Evolutionary conservation across 2,797 vertebrate species (phyloP), one percentile per base, ranked within the genome.

Genomic region (Margarornis squamiger): DNA sequence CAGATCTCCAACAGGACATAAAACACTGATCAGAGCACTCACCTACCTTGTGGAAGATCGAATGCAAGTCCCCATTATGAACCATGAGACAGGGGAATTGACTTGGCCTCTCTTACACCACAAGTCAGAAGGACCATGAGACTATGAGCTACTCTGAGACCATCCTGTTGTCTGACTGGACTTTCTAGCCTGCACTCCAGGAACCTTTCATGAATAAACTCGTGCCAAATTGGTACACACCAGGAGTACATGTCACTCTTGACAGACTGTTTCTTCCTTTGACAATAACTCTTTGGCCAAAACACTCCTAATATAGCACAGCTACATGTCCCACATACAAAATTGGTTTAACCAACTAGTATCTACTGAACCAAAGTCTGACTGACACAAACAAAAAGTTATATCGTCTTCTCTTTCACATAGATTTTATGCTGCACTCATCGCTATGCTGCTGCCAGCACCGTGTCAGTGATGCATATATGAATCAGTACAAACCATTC

Each of bases 401-500:
- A 86, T 63, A 92, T 78, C 67, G 67, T 88, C 71, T 87, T 86
- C 80, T 95, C 55, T 85, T 91, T 91, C 81, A 82, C 90, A 92
- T 87, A 90, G 94, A 91, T 96, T 96, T 95, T 94, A 88, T 94
- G 95, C 94, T 96, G 88, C 93, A 93, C 83, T 97, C 94, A 96
- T 95, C 4, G 18, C 91, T 95, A 73, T 66, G 79, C 90, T 70
- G 32, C 80, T 96, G 95, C 94, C 96, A 97, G 95, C 95, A 92
- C 90, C 38, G 43, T 95, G 96, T 95, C 95, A 96, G 86, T 95
- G 96, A 95, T 96, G 95, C 95, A 97, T 94, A 96, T 95, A 96
- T 96, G 94, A 96, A 96, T 97, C 96, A 96, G 95, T 96, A 95
- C 95, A 90, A 95, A 96, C 91, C 96, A 96, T 96, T 95, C 96